Evolutionary conservation across 2,797 vertebrate species (phyloP).

Genomic region (Leucoraja ocellata): DNA sequence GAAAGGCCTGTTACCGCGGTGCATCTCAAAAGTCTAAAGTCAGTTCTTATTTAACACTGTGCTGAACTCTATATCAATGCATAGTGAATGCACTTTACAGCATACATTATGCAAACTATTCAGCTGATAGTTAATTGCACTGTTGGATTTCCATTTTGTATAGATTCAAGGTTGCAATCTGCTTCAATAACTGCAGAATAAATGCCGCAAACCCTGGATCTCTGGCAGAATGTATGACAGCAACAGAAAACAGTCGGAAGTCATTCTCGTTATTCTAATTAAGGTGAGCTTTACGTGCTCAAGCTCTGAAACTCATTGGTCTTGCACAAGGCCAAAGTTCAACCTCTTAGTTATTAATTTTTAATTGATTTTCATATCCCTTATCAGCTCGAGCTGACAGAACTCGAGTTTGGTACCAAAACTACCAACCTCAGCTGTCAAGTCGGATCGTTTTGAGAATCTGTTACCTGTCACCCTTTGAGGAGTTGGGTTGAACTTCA

Average conservation of each 20-base stretch:
- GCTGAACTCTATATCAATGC: not conserved
- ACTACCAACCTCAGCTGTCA: not conserved
- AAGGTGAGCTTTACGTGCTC: not conserved
- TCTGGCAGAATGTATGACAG: not conserved
- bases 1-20: no score
- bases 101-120: not conserved
- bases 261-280: not conserved
- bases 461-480: not conserved
- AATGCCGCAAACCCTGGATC: not conserved
- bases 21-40: no score
- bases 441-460: not conserved
- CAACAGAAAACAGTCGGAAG: not conserved
- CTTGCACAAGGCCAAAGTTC: not conserved
- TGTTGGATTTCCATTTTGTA: not conserved
- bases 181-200: not conserved
- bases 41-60: not conserved
- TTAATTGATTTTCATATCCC: constrained; percentile 4
- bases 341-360: not conserved
- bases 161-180: not conserved
- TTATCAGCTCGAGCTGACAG: not conserved
- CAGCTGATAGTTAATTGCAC: not conserved
- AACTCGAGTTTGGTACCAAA: not conserved
- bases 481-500: not conserved
- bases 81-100: not conserved
- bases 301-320: not conserved